Evolutionary conservation across 2,113 vertebrate species (phyloP).

Genomic region (Athene noctua): DNA sequence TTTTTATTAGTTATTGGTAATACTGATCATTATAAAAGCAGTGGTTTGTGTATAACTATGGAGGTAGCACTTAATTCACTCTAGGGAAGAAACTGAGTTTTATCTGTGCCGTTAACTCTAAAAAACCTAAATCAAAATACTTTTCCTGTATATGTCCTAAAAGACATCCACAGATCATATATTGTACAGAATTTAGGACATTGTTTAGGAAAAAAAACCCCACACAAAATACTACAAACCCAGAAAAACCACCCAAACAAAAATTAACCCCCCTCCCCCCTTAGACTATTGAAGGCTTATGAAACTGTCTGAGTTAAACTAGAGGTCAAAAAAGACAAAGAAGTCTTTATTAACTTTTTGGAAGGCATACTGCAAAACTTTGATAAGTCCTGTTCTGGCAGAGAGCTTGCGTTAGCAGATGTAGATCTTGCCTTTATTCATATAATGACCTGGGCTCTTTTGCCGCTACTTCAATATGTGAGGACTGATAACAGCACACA

Average conservation of each 20-base stretch:
- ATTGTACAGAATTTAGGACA: neutral
- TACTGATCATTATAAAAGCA: neutral
- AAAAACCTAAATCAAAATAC: neutral
- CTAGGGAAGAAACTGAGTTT: neutral
- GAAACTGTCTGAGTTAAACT: neutral
- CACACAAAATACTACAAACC: neutral
- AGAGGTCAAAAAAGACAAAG: neutral
- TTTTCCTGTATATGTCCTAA: neutral
- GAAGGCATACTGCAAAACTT: neutral
- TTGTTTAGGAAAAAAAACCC: neutral
- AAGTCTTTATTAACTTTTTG: neutral
- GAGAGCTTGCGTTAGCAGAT: neutral
- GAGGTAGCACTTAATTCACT: neutral
- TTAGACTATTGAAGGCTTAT: neutral
- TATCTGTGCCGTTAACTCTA: neutral
- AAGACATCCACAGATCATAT: neutral
- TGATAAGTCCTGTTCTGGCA: neutral
- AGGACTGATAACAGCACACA: conserved; percentile 6
- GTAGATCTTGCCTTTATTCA: neutral
- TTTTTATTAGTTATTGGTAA: neutral
- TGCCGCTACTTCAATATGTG: neutral
- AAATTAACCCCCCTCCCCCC: neutral
- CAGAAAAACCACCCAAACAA: neutral
- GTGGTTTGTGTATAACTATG: neutral
- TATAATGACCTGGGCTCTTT: neutral